Evolutionary conservation across 2,888 invertebrate species (phyloP), one percentile per base, ranked within the genome.

Genomic region (Falcaria lacertinaria): DNA sequence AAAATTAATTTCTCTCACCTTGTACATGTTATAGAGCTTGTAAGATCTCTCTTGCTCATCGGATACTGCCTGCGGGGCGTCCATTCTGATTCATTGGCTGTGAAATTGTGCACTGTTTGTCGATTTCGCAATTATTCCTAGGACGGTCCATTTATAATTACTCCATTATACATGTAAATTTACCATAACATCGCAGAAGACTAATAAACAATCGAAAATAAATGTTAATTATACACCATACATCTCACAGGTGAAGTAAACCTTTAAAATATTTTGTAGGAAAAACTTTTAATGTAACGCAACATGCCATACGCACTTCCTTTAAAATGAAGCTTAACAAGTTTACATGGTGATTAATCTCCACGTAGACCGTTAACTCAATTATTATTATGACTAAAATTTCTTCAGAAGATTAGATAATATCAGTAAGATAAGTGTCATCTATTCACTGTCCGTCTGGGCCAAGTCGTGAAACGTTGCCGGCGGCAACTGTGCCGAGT

Each of bases 21-120:
- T 87, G 58, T 88, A 87, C 82, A 87, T 80, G 50, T 67, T 77
- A 60, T 84, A 88, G 53, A 82, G 69, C 67, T 86, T 88, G 69
- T 87, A 88, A 42, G 74, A 70, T 65, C 82, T 76, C 49, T 82
- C 85, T 53, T 80, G 84, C 50, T 80, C 80, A 47, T 78, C 80
- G 56, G 76, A 60, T 48, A 73, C 54, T 50, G 75, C 65, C 58
- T 76, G 85, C 47, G 76, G 59, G 42, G 79, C 73, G 64, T 85
- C 85, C 87, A 87, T 88, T 64, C 68, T 72, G 68, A 64, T 60
- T 63, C 66, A 70, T 71, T 54, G 69, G 74, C 74, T 67, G 64
- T 61, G 47, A 55, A 55, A 61, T 70, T 47, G 39, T 45, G 44
- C 65, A 69, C 62, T 60, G 55, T 56, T n/a, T n/a, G n/a, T n/a